Evolutionary conservation across 2,888 invertebrate species (phyloP), one percentile per base, ranked within the genome.

Genomic region (Agriotes lineatus): DNA sequence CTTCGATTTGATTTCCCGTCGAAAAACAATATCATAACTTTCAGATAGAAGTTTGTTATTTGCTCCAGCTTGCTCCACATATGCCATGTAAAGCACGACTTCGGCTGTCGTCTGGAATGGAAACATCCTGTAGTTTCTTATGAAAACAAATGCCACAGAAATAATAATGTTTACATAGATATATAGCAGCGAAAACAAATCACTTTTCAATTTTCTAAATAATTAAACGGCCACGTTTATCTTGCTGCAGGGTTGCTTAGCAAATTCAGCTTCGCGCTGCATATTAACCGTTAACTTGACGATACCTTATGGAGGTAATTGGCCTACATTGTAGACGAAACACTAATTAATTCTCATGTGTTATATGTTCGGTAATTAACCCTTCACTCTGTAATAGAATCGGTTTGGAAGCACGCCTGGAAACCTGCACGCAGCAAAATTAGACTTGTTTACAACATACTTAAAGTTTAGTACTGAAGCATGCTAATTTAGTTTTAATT

Each of bases 321-420:
- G 44, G 25, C 44, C 39, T 18, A 63, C 12, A 63, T 56, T 52
- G 62, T 42, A 39, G 62, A 39, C 9, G 25, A 25, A 42, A 44
- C 42, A 44, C 52, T 54, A 63, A 63, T 63, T 63, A 61, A 50
- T 61, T 61, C 44, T 25, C 56, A 37, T 59, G 59, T 33, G 45
- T 45, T 44, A 30, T 59, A 45, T 30, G 30, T 14, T 42, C 25
- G 35, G 59, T 59, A 59, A 59, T 59, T 59, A 59, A 44, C 30
- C 37, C 30, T 16, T 20, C 37, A 39, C 30, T 12, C 30, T 37
- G 37, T 57, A 16, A 37, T 10, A 22, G 37, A 54, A 48, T 54
- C 3, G 14, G 33, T 18, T 16, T 18, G 10, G 6, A 33, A 54
- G 7, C 25, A 25, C 7, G 25, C 25, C 3, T 25, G 7, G 18